These are phyloP conservation scores for Deroplatys truncata DNA, from an alignment of 2,888 invertebrate species.

Conservation along the genomic window DNA sequence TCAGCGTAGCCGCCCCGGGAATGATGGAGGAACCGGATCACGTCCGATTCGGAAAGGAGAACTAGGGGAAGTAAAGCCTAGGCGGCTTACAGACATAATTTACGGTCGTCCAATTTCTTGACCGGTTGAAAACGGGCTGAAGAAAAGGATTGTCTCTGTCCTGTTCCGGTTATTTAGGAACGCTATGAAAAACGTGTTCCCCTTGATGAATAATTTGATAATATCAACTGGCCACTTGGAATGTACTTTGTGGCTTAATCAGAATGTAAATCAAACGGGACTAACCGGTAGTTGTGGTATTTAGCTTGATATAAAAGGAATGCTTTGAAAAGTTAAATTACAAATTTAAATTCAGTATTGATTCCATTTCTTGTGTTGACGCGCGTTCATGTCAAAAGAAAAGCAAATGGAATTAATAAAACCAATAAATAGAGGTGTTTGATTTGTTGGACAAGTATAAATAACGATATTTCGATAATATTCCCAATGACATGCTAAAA, in stretches of 20 bases:
- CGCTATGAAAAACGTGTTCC: neutral
- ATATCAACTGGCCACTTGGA: neutral
- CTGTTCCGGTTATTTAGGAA: neutral
- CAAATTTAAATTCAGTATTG: no score
- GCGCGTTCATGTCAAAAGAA: no score
- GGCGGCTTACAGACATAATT: neutral
- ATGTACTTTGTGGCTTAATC: neutral
- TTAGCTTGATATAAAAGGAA: no score
- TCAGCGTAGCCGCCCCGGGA: neutral
- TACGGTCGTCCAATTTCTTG: neutral
- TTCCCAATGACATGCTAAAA: no score
- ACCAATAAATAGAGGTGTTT: no score
- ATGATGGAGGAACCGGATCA: neutral
- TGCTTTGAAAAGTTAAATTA: no score
- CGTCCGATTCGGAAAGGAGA: neutral
- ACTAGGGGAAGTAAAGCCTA: neutral
- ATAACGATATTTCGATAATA: no score
- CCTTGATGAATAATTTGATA: neutral
- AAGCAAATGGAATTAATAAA: no score
- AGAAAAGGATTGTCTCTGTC: neutral
- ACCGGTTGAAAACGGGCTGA: neutral
- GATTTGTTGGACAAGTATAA: no score
- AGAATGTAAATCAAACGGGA: neutral
- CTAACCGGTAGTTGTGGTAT: no score
- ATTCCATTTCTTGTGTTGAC: no score